These are phyloP conservation scores for Tetragnatha versicolor DNA, from an alignment of 1,140 invertebrate species.

Conservation along the genomic window DNA sequence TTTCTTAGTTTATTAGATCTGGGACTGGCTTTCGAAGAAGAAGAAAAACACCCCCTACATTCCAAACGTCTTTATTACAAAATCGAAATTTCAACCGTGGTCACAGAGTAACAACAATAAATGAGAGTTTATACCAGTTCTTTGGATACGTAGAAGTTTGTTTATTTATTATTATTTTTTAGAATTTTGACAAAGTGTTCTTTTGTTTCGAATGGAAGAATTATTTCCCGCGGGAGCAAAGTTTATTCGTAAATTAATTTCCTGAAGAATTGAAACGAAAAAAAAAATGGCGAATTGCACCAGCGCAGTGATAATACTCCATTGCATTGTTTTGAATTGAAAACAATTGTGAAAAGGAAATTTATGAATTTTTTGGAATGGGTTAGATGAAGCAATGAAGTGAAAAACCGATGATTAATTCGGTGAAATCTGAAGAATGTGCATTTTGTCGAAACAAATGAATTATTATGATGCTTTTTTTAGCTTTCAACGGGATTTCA, in stretches of 20 bases:
- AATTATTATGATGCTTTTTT: too few species aligned
- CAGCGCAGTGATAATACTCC: not conserved
- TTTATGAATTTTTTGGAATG: too few species aligned
- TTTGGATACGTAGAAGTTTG: not conserved
- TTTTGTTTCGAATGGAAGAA: not conserved
- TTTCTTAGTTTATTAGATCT: too few species aligned
- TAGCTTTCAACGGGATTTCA: too few species aligned
- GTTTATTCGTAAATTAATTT: not conserved
- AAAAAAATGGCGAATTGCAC: not conserved
- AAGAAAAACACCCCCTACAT: too few species aligned
- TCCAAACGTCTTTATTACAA: constrained; percentile 11
- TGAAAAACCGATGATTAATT: too few species aligned
- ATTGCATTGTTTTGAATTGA: constrained; percentile 4
- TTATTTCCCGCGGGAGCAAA: not conserved
- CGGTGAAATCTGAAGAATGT: too few species aligned
- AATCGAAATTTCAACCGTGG: not conserved
- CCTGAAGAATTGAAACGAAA: not conserved
- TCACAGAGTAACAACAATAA: not conserved
- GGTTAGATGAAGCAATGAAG: too few species aligned
- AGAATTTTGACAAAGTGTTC: too few species aligned
- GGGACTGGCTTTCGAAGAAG: too few species aligned
- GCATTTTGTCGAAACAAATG: too few species aligned
- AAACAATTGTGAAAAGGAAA: not conserved
- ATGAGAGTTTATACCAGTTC: not conserved
- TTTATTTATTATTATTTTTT: not conserved